These are phyloP conservation scores for Synanceia verrucosa DNA, from an alignment of 2,797 vertebrate species.

Conservation along the genomic window DNA sequence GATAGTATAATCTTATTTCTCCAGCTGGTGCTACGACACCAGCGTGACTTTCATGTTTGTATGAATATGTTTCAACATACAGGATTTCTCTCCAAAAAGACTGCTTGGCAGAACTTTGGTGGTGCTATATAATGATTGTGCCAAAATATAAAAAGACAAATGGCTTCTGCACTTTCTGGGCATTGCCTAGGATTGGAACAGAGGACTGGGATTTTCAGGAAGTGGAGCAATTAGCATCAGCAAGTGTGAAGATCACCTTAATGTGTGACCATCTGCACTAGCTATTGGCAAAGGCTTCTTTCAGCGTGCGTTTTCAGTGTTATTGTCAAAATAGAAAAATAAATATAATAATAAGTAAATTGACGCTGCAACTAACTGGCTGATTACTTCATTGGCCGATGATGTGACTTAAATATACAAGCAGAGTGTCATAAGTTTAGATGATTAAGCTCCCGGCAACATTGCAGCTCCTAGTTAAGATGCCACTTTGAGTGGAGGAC, in stretches of 20 bases:
- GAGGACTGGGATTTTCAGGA: constrained; percentile 27
- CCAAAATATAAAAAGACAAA: constrained; percentile 62
- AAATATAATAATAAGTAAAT: too few species aligned
- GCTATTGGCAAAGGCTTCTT: constrained; percentile 28
- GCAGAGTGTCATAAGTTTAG: constrained; percentile 8
- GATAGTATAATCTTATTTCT: constrained; percentile 73
- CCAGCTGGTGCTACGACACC: constrained; percentile 67
- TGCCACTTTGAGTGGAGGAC: constrained; percentile 7
- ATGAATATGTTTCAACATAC: constrained; percentile 53
- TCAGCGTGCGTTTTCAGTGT: constrained; percentile 27
- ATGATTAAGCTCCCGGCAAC: constrained; percentile 21
- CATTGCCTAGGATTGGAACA: constrained; percentile 42
- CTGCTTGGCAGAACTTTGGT: constrained; percentile 58
- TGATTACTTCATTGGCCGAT: constrained; percentile 17
- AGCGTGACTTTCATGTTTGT: constrained; percentile 56
- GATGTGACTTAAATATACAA: constrained; percentile 20
- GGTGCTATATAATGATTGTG: constrained; percentile 73
- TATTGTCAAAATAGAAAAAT: constrained; percentile 29
- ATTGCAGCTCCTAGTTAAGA: constrained; percentile 5
- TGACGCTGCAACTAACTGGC: constrained; percentile 40
- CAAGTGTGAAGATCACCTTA: constrained; percentile 43
- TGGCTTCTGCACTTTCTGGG: constrained; percentile 51
- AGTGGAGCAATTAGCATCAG: constrained; percentile 33
- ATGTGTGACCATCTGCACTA: constrained; percentile 30
- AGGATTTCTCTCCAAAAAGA: constrained; percentile 57